Base-by-base conservation (phyloP, 2,888 invertebrate species). In the Heteromurus nitidus region DNA sequence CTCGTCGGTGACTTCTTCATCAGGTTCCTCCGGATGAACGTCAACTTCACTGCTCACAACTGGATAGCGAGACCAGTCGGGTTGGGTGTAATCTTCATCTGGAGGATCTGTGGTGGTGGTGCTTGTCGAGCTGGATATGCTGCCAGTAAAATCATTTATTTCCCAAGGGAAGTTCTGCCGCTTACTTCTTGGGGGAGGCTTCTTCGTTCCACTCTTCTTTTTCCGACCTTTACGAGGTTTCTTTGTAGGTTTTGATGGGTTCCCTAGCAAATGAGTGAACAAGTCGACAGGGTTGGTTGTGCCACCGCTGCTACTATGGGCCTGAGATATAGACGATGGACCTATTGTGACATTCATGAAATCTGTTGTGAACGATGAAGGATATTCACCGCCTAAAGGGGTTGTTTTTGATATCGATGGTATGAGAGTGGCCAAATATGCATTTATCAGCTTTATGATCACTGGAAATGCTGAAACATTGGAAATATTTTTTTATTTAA, bases 351-450 rank as follows among this genome's bases (percentile, higher is more conserved):
- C 67, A 31, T 75, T 74, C 31, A 67, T 53, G 20, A 67, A 69
- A 3, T 53, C n/a, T 53, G 65, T 82, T 20, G 73, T 50, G 30
- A 31, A 50, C 18, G 81, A 47, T 9, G 87, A 85, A 11, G 72
- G 31, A 60, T 68, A 76, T 16, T 84, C 80, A n/a, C 76, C 82
- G 2, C 65, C 75, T 64, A 82, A 85, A 24, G 86, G 86, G 0
- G 86, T 86, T 26, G 85, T 85, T 67, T 77, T 82, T 7, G 79
- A 50, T 22, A 83, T 42, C 7, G 82, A 70, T 11, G 85, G 83
- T 18, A 85, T 44, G 3, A 82, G 65, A 30, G 80, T 82, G 26
- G 76, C 58, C 16, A 84, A 70, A 47, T 84, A 84, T 13, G 81
- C 69, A 18, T 62, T 82, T 13, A 86, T 65, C n/a, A 85, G 31